These are phyloP conservation scores for Indicator indicator DNA, from an alignment of 2,113 vertebrate genomes.

Conservation along the genomic window DNA sequence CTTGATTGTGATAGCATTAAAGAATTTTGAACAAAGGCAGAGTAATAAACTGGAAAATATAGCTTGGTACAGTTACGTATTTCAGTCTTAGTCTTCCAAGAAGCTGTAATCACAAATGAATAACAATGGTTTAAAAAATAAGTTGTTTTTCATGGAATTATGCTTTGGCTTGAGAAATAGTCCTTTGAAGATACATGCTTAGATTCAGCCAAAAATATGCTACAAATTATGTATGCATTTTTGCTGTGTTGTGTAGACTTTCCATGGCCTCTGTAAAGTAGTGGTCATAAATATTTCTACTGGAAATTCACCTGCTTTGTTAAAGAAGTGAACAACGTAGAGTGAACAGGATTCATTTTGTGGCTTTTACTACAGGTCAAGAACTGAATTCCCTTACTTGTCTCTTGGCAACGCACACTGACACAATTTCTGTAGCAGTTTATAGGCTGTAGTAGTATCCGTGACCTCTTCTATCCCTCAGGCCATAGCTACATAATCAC, in stretches of 20 bases:
- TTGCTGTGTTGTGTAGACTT: not conserved
- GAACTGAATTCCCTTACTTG: constrained; percentile 32
- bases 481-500: constrained; percentile 59
- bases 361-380: constrained; percentile 27
- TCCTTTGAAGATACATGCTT: not conserved
- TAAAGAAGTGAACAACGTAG: not conserved
- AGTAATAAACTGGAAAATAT: not conserved
- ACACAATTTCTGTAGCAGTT: constrained; percentile 42
- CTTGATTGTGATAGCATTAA: not conserved
- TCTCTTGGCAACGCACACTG: constrained; percentile 54
- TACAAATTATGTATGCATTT: not conserved
- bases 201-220: not conserved
- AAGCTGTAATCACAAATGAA: not conserved
- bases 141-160: not conserved
- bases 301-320: not conserved
- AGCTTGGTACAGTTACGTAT: not conserved
- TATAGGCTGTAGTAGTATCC: constrained; percentile 35
- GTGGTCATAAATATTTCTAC: not conserved
- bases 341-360: not conserved
- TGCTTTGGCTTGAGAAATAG: not conserved
- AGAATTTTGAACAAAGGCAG: not conserved
- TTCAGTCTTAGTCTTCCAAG: not conserved
- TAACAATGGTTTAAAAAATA: not conserved
- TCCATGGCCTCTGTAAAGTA: not conserved
- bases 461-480: constrained; percentile 56